phyloP scores from a whole-genome alignment of 2,888 invertebrate species.

The Athripsodes cinereus region DNA sequence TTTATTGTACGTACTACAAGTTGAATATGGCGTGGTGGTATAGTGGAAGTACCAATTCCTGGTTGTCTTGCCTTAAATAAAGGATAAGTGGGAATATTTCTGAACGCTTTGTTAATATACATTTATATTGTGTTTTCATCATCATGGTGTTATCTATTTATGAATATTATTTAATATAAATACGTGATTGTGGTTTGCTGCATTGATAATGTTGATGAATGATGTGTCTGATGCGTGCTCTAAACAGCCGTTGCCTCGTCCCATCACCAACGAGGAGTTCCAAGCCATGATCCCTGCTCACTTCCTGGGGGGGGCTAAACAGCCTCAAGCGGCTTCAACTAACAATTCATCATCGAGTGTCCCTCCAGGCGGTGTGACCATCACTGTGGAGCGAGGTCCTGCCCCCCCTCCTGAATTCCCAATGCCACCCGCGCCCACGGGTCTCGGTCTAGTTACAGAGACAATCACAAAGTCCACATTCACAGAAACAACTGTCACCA shows the following conservation, averaged over 20 bases:
- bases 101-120: too few relatives aligned
- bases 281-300: slow-evolving; percentile 92
- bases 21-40: too few relatives aligned
- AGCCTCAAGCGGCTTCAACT: slow-evolving; percentile 31
- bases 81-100: too few relatives aligned
- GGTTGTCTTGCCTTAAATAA: too few relatives aligned
- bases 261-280: slow-evolving; percentile 90
- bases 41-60: too few relatives aligned
- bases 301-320: slow-evolving; percentile 52
- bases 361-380: slow-evolving; percentile 62
- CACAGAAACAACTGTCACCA: slow-evolving; percentile 91
- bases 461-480: slow-evolving; percentile 94
- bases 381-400: slow-evolving; percentile 73
- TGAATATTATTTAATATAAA: too few relatives aligned
- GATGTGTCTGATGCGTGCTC: slow-evolving; percentile 5
- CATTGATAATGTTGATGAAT: neutral
- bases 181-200: neutral
- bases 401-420: slow-evolving; percentile 58
- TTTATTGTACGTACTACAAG: too few relatives aligned
- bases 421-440: slow-evolving; percentile 75
- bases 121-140: too few relatives aligned
- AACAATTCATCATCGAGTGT: slow-evolving; percentile 34
- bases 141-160: too few relatives aligned
- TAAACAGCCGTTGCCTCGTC: slow-evolving; percentile 59
- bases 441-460: slow-evolving; percentile 85